Evolutionary conservation across 2,888 invertebrate species (phyloP), one percentile per base, ranked within the genome.

Genomic region (Sycophila texana): DNA sequence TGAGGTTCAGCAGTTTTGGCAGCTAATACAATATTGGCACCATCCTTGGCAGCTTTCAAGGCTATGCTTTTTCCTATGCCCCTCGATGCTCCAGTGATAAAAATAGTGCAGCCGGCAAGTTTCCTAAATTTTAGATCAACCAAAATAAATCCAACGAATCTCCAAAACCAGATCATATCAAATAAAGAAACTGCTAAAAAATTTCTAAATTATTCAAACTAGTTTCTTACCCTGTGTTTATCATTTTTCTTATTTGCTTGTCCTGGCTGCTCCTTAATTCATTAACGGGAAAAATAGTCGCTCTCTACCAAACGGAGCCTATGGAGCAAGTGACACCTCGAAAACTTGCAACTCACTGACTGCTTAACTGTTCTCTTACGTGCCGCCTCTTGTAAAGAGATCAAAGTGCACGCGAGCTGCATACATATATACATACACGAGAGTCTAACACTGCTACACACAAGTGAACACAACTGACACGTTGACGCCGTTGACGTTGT

Each of bases 31-130:
- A 98, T 93, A 90, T 98, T 98, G 0, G 97, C 98, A 47, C 98
- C 98, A 93, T 98, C 97, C 90, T 93, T 94, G 0, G 98, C 98
- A 2, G 96, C 96, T 91, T 97, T 98, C 77, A 98, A 89, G 4
- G 98, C 99, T 84, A 99, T 98, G 18, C 95, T 96, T 91, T 98
- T 96, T 0, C 99, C 99, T 87, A 99, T 99, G 47, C 99, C 99
- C 85, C 99, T 93, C 74, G 98, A 98, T 18, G 97, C 99, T 63
- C 99, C 99, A 47, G 98, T 98, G 83, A 99, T 97, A 87, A 99
- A 98, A 75, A 98, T 91, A 1, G 99, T 99, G 84, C 95, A 94
- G 1, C 98, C 98, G 83, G 96, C 96, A 83, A 96, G 91, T 91
- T 94, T 94, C 74, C 95, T 94, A 84, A 81, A 85, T 49, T 5